Percentiles rank a stretch among this genome's conserved stretches.
phyloP scores from a whole-genome alignment of 2,113 vertebrate species.

The Charadrius vociferus region DNA sequence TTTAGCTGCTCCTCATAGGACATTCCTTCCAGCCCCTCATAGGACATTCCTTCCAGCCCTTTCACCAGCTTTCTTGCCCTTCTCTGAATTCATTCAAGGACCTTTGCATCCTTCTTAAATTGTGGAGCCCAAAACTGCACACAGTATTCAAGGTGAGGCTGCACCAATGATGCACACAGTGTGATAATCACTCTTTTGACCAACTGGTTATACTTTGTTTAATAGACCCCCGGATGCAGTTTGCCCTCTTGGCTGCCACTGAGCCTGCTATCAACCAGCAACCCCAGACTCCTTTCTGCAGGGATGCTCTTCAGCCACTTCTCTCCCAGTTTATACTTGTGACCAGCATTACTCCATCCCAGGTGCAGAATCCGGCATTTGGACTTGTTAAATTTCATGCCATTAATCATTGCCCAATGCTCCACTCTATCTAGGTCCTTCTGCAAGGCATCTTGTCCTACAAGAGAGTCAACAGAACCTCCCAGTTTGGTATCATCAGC shows the following conservation, averaged over 20 bases:
- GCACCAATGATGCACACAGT: accelerated
- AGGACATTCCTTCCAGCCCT: neutral
- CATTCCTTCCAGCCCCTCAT: neutral
- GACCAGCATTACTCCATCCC: neutral
- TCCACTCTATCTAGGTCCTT: neutral
- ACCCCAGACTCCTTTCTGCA: neutral
- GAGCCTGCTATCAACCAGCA: neutral
- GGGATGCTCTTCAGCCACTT: neutral
- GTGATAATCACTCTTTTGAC: neutral
- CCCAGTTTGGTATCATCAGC: neutral
- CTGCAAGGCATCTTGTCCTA: neutral
- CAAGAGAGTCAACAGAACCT: neutral
- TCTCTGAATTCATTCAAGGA: neutral
- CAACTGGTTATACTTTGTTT: accelerated
- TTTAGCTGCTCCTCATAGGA: neutral
- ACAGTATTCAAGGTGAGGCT: neutral
- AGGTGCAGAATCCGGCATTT: neutral
- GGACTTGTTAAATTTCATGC: neutral
- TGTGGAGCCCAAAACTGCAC: neutral
- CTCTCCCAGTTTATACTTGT: neutral
- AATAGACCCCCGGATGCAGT: neutral
- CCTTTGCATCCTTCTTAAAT: neutral
- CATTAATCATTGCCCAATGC: neutral
- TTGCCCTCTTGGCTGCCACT: neutral
- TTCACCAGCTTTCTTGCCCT: neutral